Percentiles rank a stretch among this genome's conserved stretches.
These are phyloP conservation scores for Sylvia atricapilla DNA, from an alignment of 2,113 vertebrate species.

Conservation along the genomic window DNA sequence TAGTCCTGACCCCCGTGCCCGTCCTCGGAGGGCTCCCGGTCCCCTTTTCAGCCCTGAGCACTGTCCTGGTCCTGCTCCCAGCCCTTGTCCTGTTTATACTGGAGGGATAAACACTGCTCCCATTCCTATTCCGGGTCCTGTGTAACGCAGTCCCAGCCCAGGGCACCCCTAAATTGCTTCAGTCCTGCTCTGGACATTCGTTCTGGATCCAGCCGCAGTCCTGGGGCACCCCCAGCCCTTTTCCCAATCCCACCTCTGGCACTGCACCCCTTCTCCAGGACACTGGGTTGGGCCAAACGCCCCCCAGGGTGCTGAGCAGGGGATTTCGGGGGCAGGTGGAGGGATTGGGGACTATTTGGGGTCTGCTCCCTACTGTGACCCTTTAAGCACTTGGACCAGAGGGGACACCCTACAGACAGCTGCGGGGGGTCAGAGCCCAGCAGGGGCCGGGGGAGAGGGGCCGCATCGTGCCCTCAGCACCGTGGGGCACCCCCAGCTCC, in stretches of 20 bases:
- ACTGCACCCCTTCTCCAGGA: background rate
- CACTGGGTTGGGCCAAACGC: background rate
- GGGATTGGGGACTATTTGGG: background rate
- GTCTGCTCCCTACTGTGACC: background rate
- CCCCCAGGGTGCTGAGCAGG: rapidly evolving
- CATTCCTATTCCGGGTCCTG: background rate
- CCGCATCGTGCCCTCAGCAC: background rate
- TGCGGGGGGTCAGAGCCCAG: no score
- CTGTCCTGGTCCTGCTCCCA: background rate
- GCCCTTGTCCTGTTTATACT: background rate
- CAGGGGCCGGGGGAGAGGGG: rapidly evolving
- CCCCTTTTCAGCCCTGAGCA: background rate
- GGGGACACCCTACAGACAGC: background rate
- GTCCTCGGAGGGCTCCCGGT: background rate
- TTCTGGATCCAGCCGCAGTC: background rate
- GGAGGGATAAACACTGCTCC: background rate
- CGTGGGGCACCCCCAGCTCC: no score
- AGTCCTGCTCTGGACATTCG: background rate
- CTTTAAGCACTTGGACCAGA: background rate
- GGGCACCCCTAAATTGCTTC: background rate
- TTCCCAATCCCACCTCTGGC: background rate
- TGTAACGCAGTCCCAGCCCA: background rate
- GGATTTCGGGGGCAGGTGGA: rapidly evolving
- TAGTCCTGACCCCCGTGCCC: background rate
- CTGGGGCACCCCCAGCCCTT: background rate